A percentile compares a stretch with the other conserved stretches of the same genome.
These are phyloP conservation scores for Erinaceus europaeus DNA, from an alignment of 2,113 vertebrate genomes.

Conservation along the genomic window DNA sequence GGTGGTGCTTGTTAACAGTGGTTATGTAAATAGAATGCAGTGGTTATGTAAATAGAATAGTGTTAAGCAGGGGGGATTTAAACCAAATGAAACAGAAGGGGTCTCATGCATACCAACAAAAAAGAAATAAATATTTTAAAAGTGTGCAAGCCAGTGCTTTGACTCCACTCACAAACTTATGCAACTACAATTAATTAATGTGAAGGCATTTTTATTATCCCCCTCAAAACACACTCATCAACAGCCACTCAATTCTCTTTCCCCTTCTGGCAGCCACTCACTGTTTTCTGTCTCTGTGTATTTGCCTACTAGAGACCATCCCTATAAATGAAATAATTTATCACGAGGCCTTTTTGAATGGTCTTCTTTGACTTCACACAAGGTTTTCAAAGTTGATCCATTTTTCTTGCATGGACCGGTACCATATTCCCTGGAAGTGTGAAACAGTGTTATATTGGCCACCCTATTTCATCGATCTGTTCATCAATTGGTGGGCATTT, in stretches of 20 bases:
- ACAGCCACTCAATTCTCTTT: background rate
- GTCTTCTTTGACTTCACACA: background rate
- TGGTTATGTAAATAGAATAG: too few species aligned
- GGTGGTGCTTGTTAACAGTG: too few species aligned
- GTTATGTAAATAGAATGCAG: too few species aligned
- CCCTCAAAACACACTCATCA: background rate
- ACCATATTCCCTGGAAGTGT: background rate
- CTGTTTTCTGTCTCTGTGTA: background rate
- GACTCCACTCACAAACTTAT: too few species aligned
- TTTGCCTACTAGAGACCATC: background rate
- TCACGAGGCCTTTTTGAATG: background rate
- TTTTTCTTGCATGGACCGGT: background rate
- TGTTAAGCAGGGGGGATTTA: too few species aligned
- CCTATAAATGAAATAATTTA: background rate
- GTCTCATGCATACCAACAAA: too few species aligned
- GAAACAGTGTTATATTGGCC: background rate
- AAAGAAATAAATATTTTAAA: too few species aligned
- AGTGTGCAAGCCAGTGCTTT: too few species aligned
- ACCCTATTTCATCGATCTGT: background rate
- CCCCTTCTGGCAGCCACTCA: background rate
- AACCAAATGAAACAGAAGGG: too few species aligned
- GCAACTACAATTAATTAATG: background rate
- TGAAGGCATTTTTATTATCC: background rate
- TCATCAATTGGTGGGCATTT: background rate
- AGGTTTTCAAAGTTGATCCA: background rate